Conservation (phyloP, 2,113 vertebrate species). For the Mormoops blainvillei region DNA sequence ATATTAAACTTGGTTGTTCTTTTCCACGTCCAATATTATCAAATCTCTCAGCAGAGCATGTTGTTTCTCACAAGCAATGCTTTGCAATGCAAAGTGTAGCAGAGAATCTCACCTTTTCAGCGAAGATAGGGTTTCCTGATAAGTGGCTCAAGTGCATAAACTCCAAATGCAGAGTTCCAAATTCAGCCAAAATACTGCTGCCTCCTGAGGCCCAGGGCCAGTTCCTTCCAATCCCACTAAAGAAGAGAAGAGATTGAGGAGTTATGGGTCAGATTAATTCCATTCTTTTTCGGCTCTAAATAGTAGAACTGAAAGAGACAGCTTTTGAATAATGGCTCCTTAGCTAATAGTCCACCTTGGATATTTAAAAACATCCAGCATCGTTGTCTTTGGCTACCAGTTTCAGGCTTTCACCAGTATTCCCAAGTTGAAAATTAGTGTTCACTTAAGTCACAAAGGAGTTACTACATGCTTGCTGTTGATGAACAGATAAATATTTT, state of each 20-base stretch:
- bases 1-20: background rate
- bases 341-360: background rate
- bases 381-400: background rate
- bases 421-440: background rate
- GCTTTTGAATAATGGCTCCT: background rate
- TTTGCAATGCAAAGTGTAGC: background rate
- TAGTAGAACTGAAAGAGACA: background rate
- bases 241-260: constrained; percentile 49
- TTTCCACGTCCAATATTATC: background rate
- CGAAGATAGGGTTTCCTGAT: constrained; percentile 93
- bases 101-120: constrained; percentile 89
- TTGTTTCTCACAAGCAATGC: background rate
- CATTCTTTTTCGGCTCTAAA: background rate
- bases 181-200: constrained; percentile 98
- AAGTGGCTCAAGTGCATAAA: constrained; percentile 94
- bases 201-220: constrained; percentile 99
- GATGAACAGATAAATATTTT: background rate
- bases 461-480: background rate
- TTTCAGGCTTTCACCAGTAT: background rate
- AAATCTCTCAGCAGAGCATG: background rate
- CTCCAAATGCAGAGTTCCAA: constrained; percentile 96
- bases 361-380: background rate
- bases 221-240: constrained; percentile 94
- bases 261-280: background rate
- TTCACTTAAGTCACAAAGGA: background rate